Conservation (phyloP, 2,888 invertebrate species). For the Glaucopsyche alexis region DNA sequence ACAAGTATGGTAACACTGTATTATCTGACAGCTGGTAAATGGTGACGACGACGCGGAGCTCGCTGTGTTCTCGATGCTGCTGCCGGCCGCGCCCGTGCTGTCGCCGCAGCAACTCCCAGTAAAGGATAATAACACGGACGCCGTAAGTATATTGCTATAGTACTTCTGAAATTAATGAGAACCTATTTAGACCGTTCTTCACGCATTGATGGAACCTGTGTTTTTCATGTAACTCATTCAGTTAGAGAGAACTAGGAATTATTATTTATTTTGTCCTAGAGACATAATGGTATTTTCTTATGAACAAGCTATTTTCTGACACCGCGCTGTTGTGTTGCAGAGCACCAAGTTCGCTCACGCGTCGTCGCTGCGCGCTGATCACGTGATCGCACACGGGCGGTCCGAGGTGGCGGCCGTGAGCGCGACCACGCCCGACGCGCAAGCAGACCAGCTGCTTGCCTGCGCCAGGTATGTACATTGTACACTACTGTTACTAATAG, state of each 20-base stretch:
- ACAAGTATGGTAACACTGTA: background rate
- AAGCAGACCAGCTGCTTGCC: conserved; percentile 67
- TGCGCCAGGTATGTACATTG: conserved; percentile 84
- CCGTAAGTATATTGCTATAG: conserved; percentile 43
- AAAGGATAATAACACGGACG: conserved; percentile 46
- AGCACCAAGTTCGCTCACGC: conserved; percentile 51
- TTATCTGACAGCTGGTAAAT: conserved; percentile 47
- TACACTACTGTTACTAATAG: conserved; percentile 7
- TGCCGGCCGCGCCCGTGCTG: conserved; percentile 88
- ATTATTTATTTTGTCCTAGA: background rate
- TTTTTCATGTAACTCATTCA: too few relatives aligned
- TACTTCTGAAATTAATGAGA: background rate
- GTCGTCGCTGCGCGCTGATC: conserved; percentile 67
- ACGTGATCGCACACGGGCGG: conserved; percentile 84
- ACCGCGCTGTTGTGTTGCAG: conserved; percentile 31
- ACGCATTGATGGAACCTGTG: too few relatives aligned
- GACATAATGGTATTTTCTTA: background rate
- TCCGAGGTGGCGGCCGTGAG: conserved; percentile 63
- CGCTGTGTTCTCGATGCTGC: conserved; percentile 85
- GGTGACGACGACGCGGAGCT: conserved; percentile 53
- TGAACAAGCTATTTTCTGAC: background rate
- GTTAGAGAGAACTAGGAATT: too few relatives aligned
- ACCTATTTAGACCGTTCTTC: too few relatives aligned
- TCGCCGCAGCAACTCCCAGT: conserved; percentile 54
- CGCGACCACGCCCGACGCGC: conserved; percentile 56